These are phyloP conservation scores for Drosophila bipectinata DNA, from an alignment of 1,140 invertebrate genomes.

Conservation along the genomic window DNA sequence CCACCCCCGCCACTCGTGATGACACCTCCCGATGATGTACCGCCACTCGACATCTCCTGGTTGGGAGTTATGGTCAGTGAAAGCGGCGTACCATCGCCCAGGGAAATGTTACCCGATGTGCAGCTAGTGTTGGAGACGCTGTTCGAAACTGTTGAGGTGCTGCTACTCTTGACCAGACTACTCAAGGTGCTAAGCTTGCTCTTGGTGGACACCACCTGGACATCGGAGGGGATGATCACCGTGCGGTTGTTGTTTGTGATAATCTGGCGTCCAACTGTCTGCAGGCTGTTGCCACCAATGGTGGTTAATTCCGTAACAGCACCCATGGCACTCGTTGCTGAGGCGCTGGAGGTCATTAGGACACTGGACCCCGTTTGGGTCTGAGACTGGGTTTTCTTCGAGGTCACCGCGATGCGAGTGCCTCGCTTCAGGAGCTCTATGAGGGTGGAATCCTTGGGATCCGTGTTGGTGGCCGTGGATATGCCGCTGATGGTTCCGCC, in stretches of 20 bases:
- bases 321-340: conserved; percentile 12
- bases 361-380: conserved; percentile 39
- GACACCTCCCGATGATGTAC: conserved; percentile 31
- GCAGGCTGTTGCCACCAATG: conserved; percentile 42
- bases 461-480: conserved; percentile 54
- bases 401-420: conserved; percentile 88
- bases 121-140: conserved; percentile 17
- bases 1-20: conserved; percentile 53
- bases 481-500: conserved; percentile 44
- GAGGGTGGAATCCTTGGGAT: conserved; percentile 85
- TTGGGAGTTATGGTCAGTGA: conserved; percentile 72
- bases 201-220: conserved; percentile 75
- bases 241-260: conserved; percentile 80
- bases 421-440: conserved; percentile 88
- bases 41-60: conserved; percentile 26
- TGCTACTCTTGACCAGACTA: conserved; percentile 28
- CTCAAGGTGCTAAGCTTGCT: conserved; percentile 50
- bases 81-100: conserved; percentile 71
- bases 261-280: conserved; percentile 66
- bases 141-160: conserved; percentile 9
- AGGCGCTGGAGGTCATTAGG: conserved; percentile 37
- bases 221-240: conserved; percentile 79
- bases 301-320: conserved; percentile 40
- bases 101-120: conserved; percentile 47
- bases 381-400: conserved; percentile 63